A percentile compares a stretch with the other conserved stretches of the same genome.
Evolutionary conservation across 2,113 vertebrate species (phyloP).

Genomic region (Phyllostomus hastatus): DNA sequence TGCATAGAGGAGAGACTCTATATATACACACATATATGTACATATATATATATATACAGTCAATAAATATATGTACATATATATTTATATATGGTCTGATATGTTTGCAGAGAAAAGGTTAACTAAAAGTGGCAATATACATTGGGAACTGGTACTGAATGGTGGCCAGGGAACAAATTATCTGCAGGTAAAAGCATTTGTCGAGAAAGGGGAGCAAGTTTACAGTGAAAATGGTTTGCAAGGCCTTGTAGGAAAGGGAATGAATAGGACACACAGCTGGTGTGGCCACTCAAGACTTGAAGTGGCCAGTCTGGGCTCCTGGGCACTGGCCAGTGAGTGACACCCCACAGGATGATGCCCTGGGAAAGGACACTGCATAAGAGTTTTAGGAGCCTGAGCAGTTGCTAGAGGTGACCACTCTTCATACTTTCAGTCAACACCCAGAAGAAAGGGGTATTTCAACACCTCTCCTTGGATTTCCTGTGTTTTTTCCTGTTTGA

Average conservation of each 20-base stretch:
- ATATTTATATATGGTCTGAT: no score
- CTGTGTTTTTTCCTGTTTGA: neutral
- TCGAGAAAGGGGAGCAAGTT: neutral
- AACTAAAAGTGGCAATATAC: neutral
- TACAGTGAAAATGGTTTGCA: neutral
- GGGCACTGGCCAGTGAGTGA: accelerated
- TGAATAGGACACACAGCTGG: accelerated
- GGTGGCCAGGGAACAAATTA: neutral
- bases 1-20: neutral
- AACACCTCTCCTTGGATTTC: neutral
- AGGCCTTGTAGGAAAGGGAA: no score
- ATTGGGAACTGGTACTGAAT: neutral
- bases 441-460: neutral
- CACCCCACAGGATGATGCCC: accelerated
- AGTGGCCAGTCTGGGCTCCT: no score
- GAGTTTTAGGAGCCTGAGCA: neutral
- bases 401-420: neutral
- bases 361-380: neutral
- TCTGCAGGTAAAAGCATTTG: neutral
- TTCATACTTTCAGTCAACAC: neutral
- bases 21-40: neutral
- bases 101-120: neutral
- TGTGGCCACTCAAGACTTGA: no score
- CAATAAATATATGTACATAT: no score
- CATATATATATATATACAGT: no score